These are phyloP conservation scores for Neotoxoptera formosana DNA, from an alignment of 1,140 invertebrate genomes.

Conservation along the genomic window DNA sequence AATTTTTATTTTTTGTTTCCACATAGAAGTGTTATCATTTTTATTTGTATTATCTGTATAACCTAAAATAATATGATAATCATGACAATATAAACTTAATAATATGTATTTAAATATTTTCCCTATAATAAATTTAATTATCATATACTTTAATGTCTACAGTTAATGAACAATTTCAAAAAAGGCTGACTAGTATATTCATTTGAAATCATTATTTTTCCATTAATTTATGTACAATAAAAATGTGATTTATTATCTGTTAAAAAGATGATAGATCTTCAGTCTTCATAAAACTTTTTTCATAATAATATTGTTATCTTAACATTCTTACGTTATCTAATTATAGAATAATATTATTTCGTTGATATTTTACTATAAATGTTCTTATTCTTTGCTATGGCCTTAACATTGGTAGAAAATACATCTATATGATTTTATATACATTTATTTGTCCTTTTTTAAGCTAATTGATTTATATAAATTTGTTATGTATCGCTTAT, in stretches of 20 bases:
- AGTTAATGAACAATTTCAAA: background rate
- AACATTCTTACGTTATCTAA: conserved; percentile 46
- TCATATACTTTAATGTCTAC: background rate
- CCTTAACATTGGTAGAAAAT: background rate
- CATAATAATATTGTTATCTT: conserved; percentile 38
- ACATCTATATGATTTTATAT: conserved; percentile 17
- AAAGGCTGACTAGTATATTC: conserved; percentile 41
- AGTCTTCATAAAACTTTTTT: conserved; percentile 30
- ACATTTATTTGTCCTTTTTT: conserved; percentile 23
- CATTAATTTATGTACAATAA: conserved; percentile 16
- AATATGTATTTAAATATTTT: background rate
- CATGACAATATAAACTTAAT: background rate
- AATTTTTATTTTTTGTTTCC: background rate
- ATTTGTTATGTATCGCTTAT: background rate
- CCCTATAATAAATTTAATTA: background rate
- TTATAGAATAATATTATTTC: conserved; percentile 46
- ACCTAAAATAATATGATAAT: background rate
- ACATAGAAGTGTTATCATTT: background rate
- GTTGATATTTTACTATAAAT: conserved; percentile 9
- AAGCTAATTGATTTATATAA: background rate
- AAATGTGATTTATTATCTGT: background rate
- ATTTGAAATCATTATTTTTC: background rate
- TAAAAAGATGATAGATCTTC: background rate
- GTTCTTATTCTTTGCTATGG: conserved; percentile 31
- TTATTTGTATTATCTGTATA: background rate